Conservation (phyloP, 1,140 invertebrate genomes). For the Sesamia nonagrioides region DNA sequence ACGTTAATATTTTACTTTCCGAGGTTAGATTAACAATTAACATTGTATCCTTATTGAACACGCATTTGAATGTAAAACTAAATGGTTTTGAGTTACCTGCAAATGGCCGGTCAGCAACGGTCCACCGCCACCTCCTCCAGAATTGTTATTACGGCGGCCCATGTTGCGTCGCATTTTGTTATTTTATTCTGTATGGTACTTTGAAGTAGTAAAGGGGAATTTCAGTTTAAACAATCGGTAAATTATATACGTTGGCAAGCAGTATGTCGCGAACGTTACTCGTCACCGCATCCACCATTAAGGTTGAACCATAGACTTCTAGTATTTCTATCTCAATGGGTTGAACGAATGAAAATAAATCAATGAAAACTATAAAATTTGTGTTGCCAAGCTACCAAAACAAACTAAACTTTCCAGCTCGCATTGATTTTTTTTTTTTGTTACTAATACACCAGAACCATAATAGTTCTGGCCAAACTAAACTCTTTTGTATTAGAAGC, state of each 20-base stretch:
- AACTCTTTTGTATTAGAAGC: too few relatives aligned
- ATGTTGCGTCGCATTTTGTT: slow-evolving; percentile 36
- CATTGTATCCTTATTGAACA: background rate
- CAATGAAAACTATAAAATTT: too few relatives aligned
- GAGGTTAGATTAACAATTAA: background rate
- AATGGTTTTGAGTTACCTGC: slow-evolving; percentile 11
- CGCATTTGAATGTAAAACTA: background rate
- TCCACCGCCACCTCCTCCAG: background rate
- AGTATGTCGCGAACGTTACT: too few relatives aligned
- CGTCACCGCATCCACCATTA: slow-evolving; percentile 14
- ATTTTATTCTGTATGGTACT: background rate
- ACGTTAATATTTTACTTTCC: background rate
- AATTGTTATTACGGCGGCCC: background rate
- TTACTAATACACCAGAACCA: too few relatives aligned
- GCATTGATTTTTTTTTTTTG: too few relatives aligned
- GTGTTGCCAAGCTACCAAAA: slow-evolving; percentile 2
- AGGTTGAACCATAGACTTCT: background rate
- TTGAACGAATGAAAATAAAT: background rate
- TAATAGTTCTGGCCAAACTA: too few relatives aligned
- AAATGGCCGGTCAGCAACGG: slow-evolving; percentile 50
- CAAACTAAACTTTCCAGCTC: too few relatives aligned
- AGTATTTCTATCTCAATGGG: too few relatives aligned
- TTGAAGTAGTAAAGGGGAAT: background rate
- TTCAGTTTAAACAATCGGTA: background rate
- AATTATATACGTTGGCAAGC: background rate